phyloP scores from a whole-genome alignment of 2,888 invertebrate genomes.

The Emmelina monodactyla region DNA sequence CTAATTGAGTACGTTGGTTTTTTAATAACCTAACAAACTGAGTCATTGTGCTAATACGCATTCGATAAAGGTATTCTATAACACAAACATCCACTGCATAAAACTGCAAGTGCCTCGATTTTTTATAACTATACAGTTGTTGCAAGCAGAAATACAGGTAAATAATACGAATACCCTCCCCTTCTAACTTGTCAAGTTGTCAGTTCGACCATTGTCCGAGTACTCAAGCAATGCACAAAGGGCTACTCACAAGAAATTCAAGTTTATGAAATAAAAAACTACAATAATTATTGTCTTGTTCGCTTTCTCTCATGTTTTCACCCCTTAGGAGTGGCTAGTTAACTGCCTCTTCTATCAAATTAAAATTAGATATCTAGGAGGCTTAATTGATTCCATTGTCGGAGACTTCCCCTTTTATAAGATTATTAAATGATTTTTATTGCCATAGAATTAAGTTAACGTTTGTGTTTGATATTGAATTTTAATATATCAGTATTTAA shows the following conservation, averaged over 20 bases:
- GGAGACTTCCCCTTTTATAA: slow-evolving; percentile 8
- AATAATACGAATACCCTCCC: slow-evolving; percentile 22
- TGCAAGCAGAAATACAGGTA: no score
- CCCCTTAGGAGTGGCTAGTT: slow-evolving; percentile 17
- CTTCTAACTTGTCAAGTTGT: slow-evolving; percentile 41
- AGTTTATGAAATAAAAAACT: slow-evolving; percentile 44
- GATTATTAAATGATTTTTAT: no score
- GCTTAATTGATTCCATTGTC: slow-evolving; percentile 34
- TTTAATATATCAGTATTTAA: no score
- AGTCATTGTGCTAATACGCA: no score
- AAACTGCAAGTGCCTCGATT: no score
- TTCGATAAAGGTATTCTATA: no score
- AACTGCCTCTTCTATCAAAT: slow-evolving; percentile 23
- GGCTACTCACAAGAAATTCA: slow-evolving; percentile 38
- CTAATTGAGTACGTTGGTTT: no score
- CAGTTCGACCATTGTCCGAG: slow-evolving; percentile 42
- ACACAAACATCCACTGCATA: no score
- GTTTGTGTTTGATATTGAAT: no score
- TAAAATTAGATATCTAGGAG: slow-evolving; percentile 24
- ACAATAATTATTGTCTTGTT: slow-evolving; percentile 33
- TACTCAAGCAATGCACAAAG: slow-evolving; percentile 48
- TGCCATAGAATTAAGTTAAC: no score
- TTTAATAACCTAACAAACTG: no score
- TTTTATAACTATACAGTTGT: no score
- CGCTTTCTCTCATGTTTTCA: slow-evolving; percentile 43